Evolutionary conservation across 2,888 invertebrate species (phyloP), one percentile per base, ranked within the genome.

Genomic region (Scaptodrosophila latifasciaeformis): DNA sequence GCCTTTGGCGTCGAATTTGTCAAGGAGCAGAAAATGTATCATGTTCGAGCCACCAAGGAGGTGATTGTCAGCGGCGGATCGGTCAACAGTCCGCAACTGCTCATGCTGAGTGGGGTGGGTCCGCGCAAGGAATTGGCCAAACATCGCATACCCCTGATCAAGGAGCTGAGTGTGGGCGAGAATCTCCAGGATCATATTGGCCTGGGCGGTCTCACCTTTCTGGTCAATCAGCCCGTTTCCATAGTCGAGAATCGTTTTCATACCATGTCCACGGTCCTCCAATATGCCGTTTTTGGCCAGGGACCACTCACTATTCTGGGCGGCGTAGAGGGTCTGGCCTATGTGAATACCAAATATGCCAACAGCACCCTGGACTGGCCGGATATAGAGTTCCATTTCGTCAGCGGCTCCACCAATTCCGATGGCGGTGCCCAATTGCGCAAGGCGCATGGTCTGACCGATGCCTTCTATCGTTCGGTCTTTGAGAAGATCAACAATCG

Each of bases 21-120:
- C 2, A 89, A 93, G 39, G 91, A 93, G 47, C 91, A 91, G 44
- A 91, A 91, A 86, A 82, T 92, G 0, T 90, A 92, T 71, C 89
- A 92, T 44, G 90, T 95, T 1, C 87, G 92, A 54, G 95, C 96
- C 0, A 89, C 89, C 27, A 95, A 93, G 82, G 96, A 96, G 85
- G 93, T 99, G 0, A 93, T 99, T 44, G 82, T 99, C 1, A 94
- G 95, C 1, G 96, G 93, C 0, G 99, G 99, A 0, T 90, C 97
- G 0, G 90, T 99, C 0, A 97, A 97, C 82, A 94, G 97, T 0
- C 96, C 99, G 0, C 98, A 99, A 82, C 81, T 99, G 1, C 86
- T 99, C 31, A 96, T 98, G 96, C 85, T 99, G 0, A 96, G 96
- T 6, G 99, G 97, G 0, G 90, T 97, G 9, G 95, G 95, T 0